phyloP scores from a whole-genome alignment of 2,797 vertebrate species.

The Acanthurus lineatus region DNA sequence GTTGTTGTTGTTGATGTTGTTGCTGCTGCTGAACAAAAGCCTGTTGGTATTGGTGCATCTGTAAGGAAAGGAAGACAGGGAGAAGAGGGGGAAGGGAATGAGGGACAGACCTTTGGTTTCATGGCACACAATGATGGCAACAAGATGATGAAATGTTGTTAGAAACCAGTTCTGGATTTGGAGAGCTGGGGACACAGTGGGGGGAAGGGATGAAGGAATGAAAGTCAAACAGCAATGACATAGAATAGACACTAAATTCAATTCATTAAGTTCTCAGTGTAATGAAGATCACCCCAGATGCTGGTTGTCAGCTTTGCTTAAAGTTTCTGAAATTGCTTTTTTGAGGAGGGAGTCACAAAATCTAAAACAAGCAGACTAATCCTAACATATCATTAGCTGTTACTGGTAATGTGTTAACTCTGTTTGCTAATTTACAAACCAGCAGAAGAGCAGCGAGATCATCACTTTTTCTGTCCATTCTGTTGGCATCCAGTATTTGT shows the following conservation, averaged over 20 bases:
- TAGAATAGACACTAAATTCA: conserved; percentile 10
- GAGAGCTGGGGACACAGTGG: conserved; percentile 63
- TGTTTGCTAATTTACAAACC: neutral
- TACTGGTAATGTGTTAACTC: neutral
- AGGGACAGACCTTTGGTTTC: conserved; percentile 71
- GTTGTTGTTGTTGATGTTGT: conserved; percentile 80
- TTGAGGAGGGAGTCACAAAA: neutral
- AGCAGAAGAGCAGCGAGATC: neutral
- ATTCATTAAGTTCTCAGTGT: neutral
- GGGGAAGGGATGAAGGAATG: conserved; percentile 50
- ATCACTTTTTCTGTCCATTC: neutral
- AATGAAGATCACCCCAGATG: neutral
- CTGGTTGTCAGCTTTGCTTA: neutral
- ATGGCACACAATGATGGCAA: conserved; percentile 62
- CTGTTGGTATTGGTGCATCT: conserved; percentile 96
- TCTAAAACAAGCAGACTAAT: neutral
- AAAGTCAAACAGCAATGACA: conserved; percentile 61
- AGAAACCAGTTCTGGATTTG: conserved; percentile 74
- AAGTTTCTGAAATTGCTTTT: too few species aligned
- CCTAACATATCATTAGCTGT: neutral
- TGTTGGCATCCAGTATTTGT: neutral
- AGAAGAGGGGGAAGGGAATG: conserved; percentile 63
- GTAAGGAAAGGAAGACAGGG: conserved; percentile 59
- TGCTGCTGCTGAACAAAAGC: conserved; percentile 90
- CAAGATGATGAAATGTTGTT: conserved; percentile 73